A percentile compares a stretch with the other conserved stretches of the same genome.
Evolutionary conservation across 2,113 vertebrate genomes (phyloP).

Genomic region (Orycteropus afer): DNA sequence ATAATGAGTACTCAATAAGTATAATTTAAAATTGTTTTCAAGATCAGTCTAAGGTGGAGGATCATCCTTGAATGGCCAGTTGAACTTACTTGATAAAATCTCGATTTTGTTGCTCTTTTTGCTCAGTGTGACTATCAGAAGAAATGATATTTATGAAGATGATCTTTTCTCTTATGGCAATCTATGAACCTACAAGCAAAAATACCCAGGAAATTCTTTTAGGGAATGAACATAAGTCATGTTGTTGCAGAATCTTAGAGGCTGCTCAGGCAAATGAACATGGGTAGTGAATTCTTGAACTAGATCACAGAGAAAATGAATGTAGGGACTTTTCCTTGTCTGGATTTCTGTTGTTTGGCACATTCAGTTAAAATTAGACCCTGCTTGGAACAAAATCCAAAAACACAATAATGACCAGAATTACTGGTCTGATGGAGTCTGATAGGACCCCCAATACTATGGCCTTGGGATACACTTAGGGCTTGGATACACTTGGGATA

Average conservation of each 20-base stretch:
- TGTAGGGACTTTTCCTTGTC: neutral
- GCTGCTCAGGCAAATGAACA: neutral
- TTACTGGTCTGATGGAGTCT: too few species aligned
- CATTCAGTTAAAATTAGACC: neutral
- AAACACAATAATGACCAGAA: too few species aligned
- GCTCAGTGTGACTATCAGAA: neutral
- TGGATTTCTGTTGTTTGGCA: neutral
- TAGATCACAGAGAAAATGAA: neutral
- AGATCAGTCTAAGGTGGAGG: neutral
- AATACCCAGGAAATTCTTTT: neutral
- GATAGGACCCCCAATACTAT: too few species aligned
- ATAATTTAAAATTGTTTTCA: slow-evolving; percentile 35
- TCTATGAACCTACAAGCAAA: neutral
- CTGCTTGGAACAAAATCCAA: too few species aligned
- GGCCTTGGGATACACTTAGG: too few species aligned
- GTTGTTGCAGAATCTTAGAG: neutral
- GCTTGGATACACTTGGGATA: too few species aligned
- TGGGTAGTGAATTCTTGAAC: neutral
- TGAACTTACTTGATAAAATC: slow-evolving; percentile 2
- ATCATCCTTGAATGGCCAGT: neutral
- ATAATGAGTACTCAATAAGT: neutral
- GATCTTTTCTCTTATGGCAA: slow-evolving; percentile 23
- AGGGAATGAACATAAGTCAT: neutral
- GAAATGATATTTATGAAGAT: slow-evolving; percentile 10
- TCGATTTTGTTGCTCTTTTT: neutral